Percentiles rank a stretch among this genome's conserved stretches.
These are phyloP conservation scores for Drosophila seclusa DNA, from an alignment of 2,888 invertebrate genomes.

Conservation along the genomic window DNA sequence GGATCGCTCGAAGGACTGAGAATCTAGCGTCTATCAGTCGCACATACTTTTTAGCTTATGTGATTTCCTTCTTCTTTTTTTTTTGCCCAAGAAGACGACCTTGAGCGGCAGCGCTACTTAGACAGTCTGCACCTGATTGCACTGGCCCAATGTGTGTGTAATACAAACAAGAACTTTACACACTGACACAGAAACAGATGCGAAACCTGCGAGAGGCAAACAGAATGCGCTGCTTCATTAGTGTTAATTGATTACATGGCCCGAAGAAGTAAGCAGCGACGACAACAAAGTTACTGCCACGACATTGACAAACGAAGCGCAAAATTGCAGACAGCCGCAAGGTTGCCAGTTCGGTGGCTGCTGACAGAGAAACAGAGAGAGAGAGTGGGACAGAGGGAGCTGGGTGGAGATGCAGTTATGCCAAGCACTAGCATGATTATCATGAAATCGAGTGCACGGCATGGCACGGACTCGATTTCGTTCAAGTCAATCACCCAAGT, in stretches of 20 bases:
- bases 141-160: slow-evolving; percentile 43
- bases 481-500: slow-evolving; percentile 72
- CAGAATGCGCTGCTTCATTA: slow-evolving; percentile 72
- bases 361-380: neutral
- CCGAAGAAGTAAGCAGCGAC: slow-evolving; percentile 61
- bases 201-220: slow-evolving; percentile 30
- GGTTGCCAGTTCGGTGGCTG: neutral
- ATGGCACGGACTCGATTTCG: slow-evolving; percentile 43
- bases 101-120: slow-evolving; percentile 57
- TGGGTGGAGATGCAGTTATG: slow-evolving; percentile 49
- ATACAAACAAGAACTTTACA: slow-evolving; percentile 61
- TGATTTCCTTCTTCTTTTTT: neutral
- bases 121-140: slow-evolving; percentile 56
- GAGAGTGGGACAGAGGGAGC: neutral
- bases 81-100: slow-evolving; percentile 49
- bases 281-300: slow-evolving; percentile 53
- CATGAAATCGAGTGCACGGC: slow-evolving; percentile 77
- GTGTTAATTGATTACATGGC: slow-evolving; percentile 81
- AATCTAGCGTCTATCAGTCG: slow-evolving; percentile 49
- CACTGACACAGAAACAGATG: slow-evolving; percentile 10
- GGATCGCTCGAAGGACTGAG: slow-evolving; percentile 4
- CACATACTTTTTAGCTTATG: slow-evolving; percentile 51
- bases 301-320: slow-evolving; percentile 78
- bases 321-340: slow-evolving; percentile 63
- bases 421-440: slow-evolving; percentile 67